Percentiles rank a stretch among this genome's conserved stretches.
Conservation (phyloP, 2,113 vertebrate species). For the Charina bottae region DNA sequence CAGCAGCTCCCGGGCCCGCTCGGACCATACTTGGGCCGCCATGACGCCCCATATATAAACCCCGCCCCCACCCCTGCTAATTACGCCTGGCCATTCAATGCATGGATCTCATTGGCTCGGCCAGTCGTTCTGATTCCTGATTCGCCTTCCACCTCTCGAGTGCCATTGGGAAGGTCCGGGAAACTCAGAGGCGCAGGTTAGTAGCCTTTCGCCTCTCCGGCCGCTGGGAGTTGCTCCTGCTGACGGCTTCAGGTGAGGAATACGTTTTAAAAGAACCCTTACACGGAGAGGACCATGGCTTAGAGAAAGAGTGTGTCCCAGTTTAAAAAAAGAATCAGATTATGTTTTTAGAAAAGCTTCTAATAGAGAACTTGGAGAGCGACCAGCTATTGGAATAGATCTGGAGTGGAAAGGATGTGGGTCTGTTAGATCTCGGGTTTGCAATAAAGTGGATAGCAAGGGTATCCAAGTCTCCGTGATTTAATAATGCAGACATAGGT, state of each 20-base stretch:
- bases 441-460: background rate
- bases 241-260: background rate
- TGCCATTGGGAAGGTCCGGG: background rate
- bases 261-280: background rate
- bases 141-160: background rate
- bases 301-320: background rate
- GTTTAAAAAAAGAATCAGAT: background rate
- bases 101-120: background rate
- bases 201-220: background rate
- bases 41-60: background rate
- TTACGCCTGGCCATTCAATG: too few relatives aligned
- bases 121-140: background rate
- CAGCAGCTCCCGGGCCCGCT: constrained; percentile 6
- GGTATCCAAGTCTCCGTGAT: background rate
- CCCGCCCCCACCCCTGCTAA: background rate
- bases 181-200: background rate
- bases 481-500: background rate
- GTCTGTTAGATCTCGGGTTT: background rate
- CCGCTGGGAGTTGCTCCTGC: background rate
- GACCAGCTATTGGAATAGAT: background rate
- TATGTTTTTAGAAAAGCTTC: background rate
- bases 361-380: background rate
- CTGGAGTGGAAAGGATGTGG: background rate
- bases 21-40: background rate
- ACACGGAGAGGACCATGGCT: background rate